Evolutionary conservation across 2,113 vertebrate genomes (phyloP).

Genomic region (Myotis yumanensis): DNA sequence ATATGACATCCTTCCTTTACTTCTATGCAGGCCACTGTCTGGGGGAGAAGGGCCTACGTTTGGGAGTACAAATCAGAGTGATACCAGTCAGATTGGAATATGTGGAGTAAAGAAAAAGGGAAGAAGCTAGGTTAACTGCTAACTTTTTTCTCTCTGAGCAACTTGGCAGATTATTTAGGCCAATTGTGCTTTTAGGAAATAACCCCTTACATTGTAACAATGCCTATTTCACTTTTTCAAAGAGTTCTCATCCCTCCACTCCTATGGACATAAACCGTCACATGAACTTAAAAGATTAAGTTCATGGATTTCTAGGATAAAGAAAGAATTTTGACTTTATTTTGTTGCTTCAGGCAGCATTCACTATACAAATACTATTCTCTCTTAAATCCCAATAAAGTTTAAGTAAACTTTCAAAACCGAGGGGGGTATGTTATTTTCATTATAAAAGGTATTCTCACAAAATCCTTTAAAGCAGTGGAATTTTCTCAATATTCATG

Average conservation of each 20-base stretch:
- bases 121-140: not conserved
- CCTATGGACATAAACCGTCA: not conserved
- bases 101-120: not conserved
- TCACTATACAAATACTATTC: not conserved
- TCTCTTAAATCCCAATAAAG: slow-evolving; percentile 23
- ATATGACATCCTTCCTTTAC: not conserved
- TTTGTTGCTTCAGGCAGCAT: not conserved
- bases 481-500: not conserved
- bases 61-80: not conserved
- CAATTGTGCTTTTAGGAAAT: not conserved
- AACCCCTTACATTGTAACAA: not conserved
- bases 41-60: not conserved
- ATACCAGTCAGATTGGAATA: not conserved
- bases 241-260: not conserved
- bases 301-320: slow-evolving; percentile 9
- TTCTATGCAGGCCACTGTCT: not conserved
- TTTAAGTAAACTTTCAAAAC: slow-evolving; percentile 19
- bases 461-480: not conserved
- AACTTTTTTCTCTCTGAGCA: not conserved
- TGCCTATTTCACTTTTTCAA: not conserved
- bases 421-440: not conserved
- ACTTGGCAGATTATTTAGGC: not conserved
- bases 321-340: not conserved
- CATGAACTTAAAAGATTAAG: not conserved
- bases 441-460: not conserved